phyloP scores from a whole-genome alignment of 2,797 vertebrate genomes.

The Malurus leucopterus region DNA sequence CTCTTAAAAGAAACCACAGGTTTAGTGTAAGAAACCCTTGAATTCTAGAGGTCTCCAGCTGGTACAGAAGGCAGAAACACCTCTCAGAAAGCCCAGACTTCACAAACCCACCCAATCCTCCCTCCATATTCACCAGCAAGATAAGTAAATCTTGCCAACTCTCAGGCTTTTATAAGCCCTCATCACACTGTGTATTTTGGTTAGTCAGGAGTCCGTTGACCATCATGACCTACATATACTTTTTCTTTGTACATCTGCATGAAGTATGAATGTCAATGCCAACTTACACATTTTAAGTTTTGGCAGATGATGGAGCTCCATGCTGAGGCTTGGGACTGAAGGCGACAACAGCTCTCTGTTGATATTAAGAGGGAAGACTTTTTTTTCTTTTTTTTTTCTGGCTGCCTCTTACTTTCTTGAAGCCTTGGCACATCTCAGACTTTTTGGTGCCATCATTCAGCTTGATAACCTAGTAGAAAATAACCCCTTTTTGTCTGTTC shows the following conservation, averaged over 20 bases:
- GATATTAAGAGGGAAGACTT: not conserved
- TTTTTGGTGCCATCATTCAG: not conserved
- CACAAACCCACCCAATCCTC: not conserved
- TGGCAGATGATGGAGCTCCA: not conserved
- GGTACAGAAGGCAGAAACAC: not conserved
- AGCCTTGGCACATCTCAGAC: not conserved
- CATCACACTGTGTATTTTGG: accelerated
- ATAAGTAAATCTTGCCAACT: not conserved
- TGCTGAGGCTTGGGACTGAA: not conserved
- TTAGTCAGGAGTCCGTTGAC: not conserved
- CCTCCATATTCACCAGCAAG: not conserved
- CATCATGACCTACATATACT: not conserved
- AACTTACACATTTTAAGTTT: not conserved
- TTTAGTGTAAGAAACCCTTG: not conserved
- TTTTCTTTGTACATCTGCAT: not conserved
- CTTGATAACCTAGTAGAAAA: not conserved
- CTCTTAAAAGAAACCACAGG: not conserved
- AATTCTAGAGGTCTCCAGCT: not conserved
- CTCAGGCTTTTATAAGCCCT: not conserved
- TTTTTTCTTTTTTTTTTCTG: not conserved
- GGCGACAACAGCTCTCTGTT: not conserved
- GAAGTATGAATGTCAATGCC: not conserved
- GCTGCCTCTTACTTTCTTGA: not conserved
- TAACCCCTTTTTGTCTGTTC: not conserved
- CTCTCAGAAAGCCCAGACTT: not conserved